Percentiles rank a stretch among this genome's conserved stretches.
Evolutionary conservation across 2,113 vertebrate species (phyloP).

Genomic region (Catagonus wagneri): DNA sequence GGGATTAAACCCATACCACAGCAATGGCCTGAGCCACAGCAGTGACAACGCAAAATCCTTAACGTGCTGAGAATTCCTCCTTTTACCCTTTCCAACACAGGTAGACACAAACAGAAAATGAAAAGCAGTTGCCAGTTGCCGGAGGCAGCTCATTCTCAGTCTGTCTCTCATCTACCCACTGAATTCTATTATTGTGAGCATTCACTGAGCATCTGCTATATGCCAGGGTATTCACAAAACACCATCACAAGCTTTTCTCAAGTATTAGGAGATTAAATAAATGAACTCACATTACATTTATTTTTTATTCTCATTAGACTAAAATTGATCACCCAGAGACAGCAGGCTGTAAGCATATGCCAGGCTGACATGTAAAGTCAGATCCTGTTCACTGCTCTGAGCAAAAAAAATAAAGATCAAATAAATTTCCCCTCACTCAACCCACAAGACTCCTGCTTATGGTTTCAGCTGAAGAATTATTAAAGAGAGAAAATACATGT

Average conservation of each 20-base stretch:
- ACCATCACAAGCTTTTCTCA: background rate
- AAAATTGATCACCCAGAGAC: conserved; percentile 15
- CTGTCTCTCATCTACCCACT: background rate
- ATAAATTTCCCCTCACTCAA: background rate
- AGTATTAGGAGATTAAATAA: conserved; percentile 1
- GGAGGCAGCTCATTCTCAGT: background rate
- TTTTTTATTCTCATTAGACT: conserved; percentile 42
- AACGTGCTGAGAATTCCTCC: too few relatives aligned
- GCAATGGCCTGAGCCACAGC: too few relatives aligned
- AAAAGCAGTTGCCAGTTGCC: background rate
- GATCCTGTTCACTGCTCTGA: background rate
- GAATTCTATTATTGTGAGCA: background rate
- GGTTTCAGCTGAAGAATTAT: conserved; percentile 51
- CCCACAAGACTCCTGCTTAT: background rate
- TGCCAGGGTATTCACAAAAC: background rate
- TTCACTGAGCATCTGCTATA: background rate
- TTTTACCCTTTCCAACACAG: background rate
- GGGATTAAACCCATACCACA: too few relatives aligned
- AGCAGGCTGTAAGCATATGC: background rate
- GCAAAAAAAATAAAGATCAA: conserved; percentile 52
- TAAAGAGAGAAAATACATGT: conserved; percentile 51
- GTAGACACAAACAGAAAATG: background rate
- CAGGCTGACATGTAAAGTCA: background rate
- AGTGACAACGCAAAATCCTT: too few relatives aligned
- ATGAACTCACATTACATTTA: background rate